Conservation (phyloP, 2,113 vertebrate genomes). For the Probosciger aterrimus region DNA sequence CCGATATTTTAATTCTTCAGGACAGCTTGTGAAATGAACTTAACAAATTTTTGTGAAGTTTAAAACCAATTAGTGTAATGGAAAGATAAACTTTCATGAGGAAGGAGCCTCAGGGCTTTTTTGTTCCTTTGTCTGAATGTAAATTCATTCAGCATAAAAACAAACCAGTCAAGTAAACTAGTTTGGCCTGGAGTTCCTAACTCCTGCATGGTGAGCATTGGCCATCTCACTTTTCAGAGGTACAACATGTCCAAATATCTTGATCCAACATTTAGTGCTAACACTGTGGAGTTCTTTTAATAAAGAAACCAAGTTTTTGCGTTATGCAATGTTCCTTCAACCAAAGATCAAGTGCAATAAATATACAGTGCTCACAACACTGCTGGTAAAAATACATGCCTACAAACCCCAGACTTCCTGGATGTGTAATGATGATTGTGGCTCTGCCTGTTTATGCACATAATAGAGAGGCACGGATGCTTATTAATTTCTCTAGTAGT, state of each 20-base stretch:
- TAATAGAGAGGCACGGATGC: neutral
- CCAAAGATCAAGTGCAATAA: neutral
- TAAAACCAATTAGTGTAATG: neutral
- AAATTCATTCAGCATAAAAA: neutral
- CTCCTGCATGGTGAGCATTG: neutral
- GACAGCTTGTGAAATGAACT: conserved; percentile 18
- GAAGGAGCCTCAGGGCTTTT: neutral
- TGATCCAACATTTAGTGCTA: neutral
- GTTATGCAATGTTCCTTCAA: neutral
- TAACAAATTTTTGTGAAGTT: neutral
- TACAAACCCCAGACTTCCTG: neutral
- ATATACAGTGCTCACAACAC: neutral
- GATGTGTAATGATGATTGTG: neutral
- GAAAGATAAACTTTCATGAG: conserved; percentile 12
- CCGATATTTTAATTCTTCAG: conserved; percentile 15
- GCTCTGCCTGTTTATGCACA: neutral
- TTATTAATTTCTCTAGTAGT: neutral
- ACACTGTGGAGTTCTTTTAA: neutral
- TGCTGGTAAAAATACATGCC: neutral
- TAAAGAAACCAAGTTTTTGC: neutral
- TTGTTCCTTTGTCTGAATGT: neutral
- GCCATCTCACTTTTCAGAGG: neutral
- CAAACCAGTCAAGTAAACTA: neutral
- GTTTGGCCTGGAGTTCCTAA: neutral
- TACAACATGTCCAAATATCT: neutral